A percentile compares a stretch with the other conserved stretches of the same genome.
Evolutionary conservation across 2,113 vertebrate species (phyloP).

Genomic region (Cyprinodon variegatus): DNA sequence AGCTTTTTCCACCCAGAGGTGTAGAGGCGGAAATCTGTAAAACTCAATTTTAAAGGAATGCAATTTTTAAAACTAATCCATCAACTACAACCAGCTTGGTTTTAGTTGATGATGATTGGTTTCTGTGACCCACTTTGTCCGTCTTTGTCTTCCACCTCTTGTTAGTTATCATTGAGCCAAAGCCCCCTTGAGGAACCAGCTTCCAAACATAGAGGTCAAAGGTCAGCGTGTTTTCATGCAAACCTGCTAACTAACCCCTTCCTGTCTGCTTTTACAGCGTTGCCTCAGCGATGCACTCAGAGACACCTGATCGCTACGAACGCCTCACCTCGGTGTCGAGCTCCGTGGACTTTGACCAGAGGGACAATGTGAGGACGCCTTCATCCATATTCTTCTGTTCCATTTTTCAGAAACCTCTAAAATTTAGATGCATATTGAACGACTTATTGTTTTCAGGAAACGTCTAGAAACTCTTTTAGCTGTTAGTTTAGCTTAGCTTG

Average conservation of each 20-base stretch:
- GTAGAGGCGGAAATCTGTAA: too few species aligned
- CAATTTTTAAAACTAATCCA: too few species aligned
- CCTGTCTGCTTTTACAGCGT: constrained; percentile 79
- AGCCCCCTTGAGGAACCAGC: not conserved
- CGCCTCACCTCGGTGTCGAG: constrained; percentile 97
- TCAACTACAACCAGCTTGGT: too few species aligned
- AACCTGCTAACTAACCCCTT: constrained; percentile 10
- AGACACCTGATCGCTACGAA: constrained; percentile 93
- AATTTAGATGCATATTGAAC: not conserved
- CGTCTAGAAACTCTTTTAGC: too few species aligned
- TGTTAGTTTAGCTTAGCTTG: not conserved
- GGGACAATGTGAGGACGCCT: constrained; percentile 89
- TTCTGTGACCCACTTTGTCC: not conserved
- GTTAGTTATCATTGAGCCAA: constrained; percentile 14
- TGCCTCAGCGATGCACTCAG: constrained; percentile 92
- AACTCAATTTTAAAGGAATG: too few species aligned
- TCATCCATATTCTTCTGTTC: constrained; percentile 18
- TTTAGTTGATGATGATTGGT: not conserved
- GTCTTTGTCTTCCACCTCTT: constrained; percentile 5
- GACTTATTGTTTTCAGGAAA: not conserved
- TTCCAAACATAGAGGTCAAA: constrained; percentile 21
- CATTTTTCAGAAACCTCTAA: not conserved
- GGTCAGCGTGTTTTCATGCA: constrained; percentile 14
- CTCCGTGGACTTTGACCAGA: constrained; percentile 96
- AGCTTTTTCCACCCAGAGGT: too few species aligned